Base-by-base conservation (phyloP, 2,113 vertebrate species). In the Mixornis gularis region DNA sequence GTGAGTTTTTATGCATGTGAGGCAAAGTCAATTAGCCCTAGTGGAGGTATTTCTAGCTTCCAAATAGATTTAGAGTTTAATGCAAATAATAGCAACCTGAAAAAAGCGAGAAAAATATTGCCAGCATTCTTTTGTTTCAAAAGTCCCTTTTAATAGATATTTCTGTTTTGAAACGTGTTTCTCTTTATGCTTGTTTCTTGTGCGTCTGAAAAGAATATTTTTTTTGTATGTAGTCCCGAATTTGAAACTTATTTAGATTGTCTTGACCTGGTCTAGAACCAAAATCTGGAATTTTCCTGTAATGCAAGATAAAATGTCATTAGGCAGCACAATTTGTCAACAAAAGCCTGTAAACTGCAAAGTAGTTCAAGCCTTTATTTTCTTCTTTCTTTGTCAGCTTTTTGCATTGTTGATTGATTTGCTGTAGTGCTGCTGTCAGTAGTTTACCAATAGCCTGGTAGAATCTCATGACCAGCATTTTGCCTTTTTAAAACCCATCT, bases 401-500 rank as follows among this genome's bases (percentile, higher is more conserved):
- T 98, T 97, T 98, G 96, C 95, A 97, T 97, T 98, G 97, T 98
- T 95, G 95, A 95, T 95, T 95, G 94, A 95, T 94, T 96, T 96
- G 69, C 97, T 68, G 83, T 95, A 97, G 85, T 98, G 98, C 97
- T 98, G 97, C 68, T 93, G 97, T 98, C 98, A 98, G 98, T 95
- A 92, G 94, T 98, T 98, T 98, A 95, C 96, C 97, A 97, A 95
- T 97, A 95, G 96, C 94, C 96, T 92, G 76, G 62, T 79, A 96
- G 81, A 95, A 97, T 95, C 97, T 96, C 97, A 91, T 98, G 98
- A 98, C 97, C 96, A 96, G 97, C 96, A 89, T 96, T 95, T 96
- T 97, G 97, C 94, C 97, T 97, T 98, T 98, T 98, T 96, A 98
- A 98, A 96, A 97, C 95, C 93, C 96, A 95, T 97, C 95, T 95